These are phyloP conservation scores for Macrosiphum euphorbiae DNA, from an alignment of 2,888 invertebrate species.

Conservation along the genomic window DNA sequence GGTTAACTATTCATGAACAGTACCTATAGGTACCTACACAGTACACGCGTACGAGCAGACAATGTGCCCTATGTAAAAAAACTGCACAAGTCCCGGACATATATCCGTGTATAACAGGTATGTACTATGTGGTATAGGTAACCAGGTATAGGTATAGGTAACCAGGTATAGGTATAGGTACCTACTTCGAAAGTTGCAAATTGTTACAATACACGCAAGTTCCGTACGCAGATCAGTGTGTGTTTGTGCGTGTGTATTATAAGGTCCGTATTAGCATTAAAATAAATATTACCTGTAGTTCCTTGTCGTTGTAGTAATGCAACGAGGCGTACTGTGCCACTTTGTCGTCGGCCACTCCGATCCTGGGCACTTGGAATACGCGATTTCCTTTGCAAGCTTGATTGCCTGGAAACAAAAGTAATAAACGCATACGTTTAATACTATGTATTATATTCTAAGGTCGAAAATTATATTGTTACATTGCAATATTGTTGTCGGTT, in stretches of 20 bases:
- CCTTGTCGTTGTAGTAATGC: conserved; percentile 94
- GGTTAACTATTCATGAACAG: conserved; percentile 13
- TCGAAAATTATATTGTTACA: background rate
- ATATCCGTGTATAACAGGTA: background rate
- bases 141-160: background rate
- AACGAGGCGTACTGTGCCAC: conserved; percentile 92
- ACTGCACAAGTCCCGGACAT: background rate
- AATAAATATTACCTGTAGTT: conserved; percentile 80
- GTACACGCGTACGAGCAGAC: background rate
- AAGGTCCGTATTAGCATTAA: background rate
- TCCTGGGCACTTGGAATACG: conserved; percentile 83
- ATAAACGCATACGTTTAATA: background rate
- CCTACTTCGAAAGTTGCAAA: background rate
- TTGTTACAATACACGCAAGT: background rate
- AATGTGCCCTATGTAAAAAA: background rate
- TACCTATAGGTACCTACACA: background rate
- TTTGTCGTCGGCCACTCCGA: conserved; percentile 92
- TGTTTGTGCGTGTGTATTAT: background rate
- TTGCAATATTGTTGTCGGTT: background rate
- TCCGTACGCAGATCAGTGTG: background rate
- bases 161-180: background rate
- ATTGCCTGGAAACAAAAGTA: conserved; percentile 71
- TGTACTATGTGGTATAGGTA: no score
- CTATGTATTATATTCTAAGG: background rate
- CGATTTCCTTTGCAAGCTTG: conserved; percentile 90